Base-by-base conservation (phyloP, 2,113 vertebrate species). In the Butorides virescens region DNA sequence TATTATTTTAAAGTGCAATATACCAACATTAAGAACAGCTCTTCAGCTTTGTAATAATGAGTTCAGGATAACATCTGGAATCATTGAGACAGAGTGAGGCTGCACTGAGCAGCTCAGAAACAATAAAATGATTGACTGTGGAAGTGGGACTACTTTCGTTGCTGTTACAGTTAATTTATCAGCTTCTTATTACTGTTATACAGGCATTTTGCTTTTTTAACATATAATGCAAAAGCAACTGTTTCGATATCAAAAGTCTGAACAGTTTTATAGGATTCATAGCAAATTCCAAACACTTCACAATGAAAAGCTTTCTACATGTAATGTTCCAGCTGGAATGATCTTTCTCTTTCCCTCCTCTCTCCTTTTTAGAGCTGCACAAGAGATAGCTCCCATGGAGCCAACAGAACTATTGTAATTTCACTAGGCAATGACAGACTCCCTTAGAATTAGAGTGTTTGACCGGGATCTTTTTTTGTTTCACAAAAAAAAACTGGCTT, bases 321-420 rank as follows among this genome's bases (percentile, higher is more conserved):
- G 78, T 44, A 5, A 70, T 56, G 59, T 90, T 97, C 95, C 98
- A 98, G 93, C 95, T 98, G 98, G 97, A 96, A 94, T 81, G 42
- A 19, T 68, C 58, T 46, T 62, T 39, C 39, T 30, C 68, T 92
- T 93, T 82, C 61, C 72, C 52, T 75, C 71, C 86, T 75, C 27
- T 55, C 29, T 16, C 34, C 27, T 76, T 46, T 49, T 62, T 3
- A 4, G 78, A 91, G 93, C 46, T 88, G 90, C 79, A 62, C 53
- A 76, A 59, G 47, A 49, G 49, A 15, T 9, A 80, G 36, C 13
- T 32, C 81, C 90, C 10, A 7, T 42, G 90, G 66, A 92, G 93
- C 88, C 90, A 85, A 94, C 86, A 68, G 39, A 53, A 92, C 75
- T 85, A 50, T 12, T 7, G 13, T 34, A 18, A 72, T 34, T 85